Percentiles rank a stretch among this genome's conserved stretches.
phyloP scores from a whole-genome alignment of 1,140 invertebrate genomes.

The Hermatobates lingyangjiaoensis region DNA sequence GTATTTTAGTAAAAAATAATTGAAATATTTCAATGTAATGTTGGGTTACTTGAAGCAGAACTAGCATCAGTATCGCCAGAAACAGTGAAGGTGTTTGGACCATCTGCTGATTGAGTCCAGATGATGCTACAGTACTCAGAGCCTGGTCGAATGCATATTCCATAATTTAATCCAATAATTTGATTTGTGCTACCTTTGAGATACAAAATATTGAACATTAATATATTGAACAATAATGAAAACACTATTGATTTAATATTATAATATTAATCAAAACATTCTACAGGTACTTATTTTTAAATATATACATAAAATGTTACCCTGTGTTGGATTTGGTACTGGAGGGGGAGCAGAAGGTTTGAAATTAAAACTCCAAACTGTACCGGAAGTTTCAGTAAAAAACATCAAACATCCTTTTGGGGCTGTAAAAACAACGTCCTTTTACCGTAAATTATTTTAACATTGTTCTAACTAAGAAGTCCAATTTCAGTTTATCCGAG shows the following conservation, averaged over 20 bases:
- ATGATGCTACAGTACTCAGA: constrained; percentile 43
- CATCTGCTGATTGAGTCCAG: constrained; percentile 31
- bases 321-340: constrained; percentile 18
- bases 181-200: neutral
- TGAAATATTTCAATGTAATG: too few species aligned
- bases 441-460: too few species aligned
- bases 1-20: too few species aligned
- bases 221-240: too few species aligned
- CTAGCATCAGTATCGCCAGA: constrained; percentile 37
- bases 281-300: too few species aligned
- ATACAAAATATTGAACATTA: too few species aligned
- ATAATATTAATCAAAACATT: too few species aligned
- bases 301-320: neutral
- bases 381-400: constrained; percentile 38
- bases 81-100: constrained; percentile 44
- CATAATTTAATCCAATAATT: constrained; percentile 47
- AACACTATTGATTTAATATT: too few species aligned
- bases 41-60: neutral
- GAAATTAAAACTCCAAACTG: constrained; percentile 58
- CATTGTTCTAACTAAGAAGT: too few species aligned
- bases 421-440: too few species aligned
- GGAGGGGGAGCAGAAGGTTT: constrained; percentile 31
- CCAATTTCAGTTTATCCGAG: too few species aligned
- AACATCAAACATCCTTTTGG: constrained; percentile 65
- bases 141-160: constrained; percentile 46